Evolutionary conservation across 1,140 invertebrate genomes (phyloP).

Genomic region (Drosophila littoralis): DNA sequence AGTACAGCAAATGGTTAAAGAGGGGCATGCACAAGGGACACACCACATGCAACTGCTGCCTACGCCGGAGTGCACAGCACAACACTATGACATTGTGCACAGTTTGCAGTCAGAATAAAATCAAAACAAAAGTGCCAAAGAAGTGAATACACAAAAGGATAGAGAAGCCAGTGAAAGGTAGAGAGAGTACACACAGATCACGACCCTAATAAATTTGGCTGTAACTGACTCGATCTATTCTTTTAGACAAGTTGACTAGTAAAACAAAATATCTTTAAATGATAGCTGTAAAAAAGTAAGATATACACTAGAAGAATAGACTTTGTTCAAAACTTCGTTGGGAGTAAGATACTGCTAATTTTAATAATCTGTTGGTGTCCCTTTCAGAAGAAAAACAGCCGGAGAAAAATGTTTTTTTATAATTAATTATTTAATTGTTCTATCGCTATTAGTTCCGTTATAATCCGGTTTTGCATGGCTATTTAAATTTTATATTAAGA

Average conservation of each 20-base stretch:
- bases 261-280: no score
- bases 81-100: constrained; percentile 8
- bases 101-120: constrained; percentile 1
- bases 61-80: background rate
- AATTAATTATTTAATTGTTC: no score
- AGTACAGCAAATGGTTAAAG: constrained; percentile 13
- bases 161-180: background rate
- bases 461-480: no score
- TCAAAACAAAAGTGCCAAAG: background rate
- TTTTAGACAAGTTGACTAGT: background rate
- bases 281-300: no score
- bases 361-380: no score
- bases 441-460: no score
- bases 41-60: constrained; percentile 47
- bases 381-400: no score
- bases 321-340: no score
- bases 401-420: no score
- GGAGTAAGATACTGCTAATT: no score
- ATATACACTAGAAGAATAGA: no score
- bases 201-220: no score
- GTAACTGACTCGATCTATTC: background rate
- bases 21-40: constrained; percentile 56
- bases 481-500: background rate
- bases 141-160: background rate
- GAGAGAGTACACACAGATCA: background rate